Percentiles rank a stretch among this genome's conserved stretches.
Evolutionary conservation across 92 coral and sea anemone genomes (phyloP).

Genomic region (Zoanthus sansibaricus): DNA sequence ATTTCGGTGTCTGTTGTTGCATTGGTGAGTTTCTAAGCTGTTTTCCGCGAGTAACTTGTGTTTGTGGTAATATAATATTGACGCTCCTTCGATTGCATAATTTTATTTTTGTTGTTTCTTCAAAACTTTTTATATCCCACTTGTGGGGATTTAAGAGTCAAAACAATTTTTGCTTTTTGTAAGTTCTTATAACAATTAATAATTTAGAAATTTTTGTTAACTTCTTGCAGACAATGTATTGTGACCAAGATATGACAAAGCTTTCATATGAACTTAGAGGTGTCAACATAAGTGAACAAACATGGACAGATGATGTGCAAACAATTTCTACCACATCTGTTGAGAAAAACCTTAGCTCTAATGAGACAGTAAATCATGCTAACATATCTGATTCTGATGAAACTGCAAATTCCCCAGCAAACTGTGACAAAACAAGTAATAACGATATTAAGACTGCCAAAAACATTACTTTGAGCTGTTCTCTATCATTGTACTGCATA

Average conservation of each 20-base stretch:
- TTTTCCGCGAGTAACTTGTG: background rate
- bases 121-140: background rate
- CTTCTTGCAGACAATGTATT: slow-evolving; percentile 29
- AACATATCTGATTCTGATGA: slow-evolving; percentile 31
- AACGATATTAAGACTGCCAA: slow-evolving; percentile 28
- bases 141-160: slow-evolving; percentile 12
- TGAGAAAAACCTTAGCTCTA: slow-evolving; percentile 32
- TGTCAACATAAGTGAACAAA: slow-evolving; percentile 26
- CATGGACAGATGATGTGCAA: slow-evolving; percentile 25
- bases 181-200: slow-evolving; percentile 45
- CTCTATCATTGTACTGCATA: slow-evolving; percentile 68
- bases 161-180: background rate
- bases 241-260: slow-evolving; percentile 26
- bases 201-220: slow-evolving; percentile 20
- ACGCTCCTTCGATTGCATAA: background rate
- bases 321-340: slow-evolving; percentile 29
- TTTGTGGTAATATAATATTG: background rate
- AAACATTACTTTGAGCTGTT: slow-evolving; percentile 52
- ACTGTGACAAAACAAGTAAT: slow-evolving; percentile 31
- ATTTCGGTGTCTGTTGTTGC: background rate
- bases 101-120: slow-evolving; percentile 5
- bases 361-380: slow-evolving; percentile 32
- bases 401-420: slow-evolving; percentile 33
- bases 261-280: slow-evolving; percentile 26
- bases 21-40: slow-evolving; percentile 3